Conservation (phyloP, 2,113 vertebrate species). For the Chaetodon auriga region DNA sequence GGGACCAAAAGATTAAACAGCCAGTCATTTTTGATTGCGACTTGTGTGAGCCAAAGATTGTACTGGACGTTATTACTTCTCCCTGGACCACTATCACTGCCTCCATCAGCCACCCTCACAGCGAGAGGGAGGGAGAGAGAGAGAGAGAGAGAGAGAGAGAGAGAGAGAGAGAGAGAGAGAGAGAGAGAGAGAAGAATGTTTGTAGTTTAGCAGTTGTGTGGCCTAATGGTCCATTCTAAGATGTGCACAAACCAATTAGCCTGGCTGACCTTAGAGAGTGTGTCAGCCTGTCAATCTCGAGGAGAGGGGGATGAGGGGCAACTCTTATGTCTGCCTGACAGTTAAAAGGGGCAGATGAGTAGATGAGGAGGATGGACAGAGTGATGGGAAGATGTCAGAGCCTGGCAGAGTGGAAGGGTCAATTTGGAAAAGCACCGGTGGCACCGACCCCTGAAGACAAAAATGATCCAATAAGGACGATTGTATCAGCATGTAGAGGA, state of each 20-base stretch:
- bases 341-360: constrained; percentile 52
- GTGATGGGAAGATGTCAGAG: constrained; percentile 42
- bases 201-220: constrained; percentile 47
- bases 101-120: constrained; percentile 28
- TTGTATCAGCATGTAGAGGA: constrained; percentile 31
- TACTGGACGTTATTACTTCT: constrained; percentile 51
- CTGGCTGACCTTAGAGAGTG: constrained; percentile 70
- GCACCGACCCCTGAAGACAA: constrained; percentile 30
- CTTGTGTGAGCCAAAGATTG: constrained; percentile 45
- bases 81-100: constrained; percentile 11
- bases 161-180: neutral
- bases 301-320: constrained; percentile 16
- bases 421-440: constrained; percentile 58
- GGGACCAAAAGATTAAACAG: constrained; percentile 25
- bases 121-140: neutral
- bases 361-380: constrained; percentile 42
- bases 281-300: constrained; percentile 65
- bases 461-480: constrained; percentile 35
- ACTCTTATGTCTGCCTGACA: constrained; percentile 67
- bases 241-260: constrained; percentile 81
- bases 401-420: constrained; percentile 52
- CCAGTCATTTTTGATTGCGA: constrained; percentile 42
- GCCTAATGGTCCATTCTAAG: constrained; percentile 72
- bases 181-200: constrained; percentile 22
- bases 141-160: neutral